Conservation (phyloP, 2,888 invertebrate species). For the Mythimna vitellina region DNA sequence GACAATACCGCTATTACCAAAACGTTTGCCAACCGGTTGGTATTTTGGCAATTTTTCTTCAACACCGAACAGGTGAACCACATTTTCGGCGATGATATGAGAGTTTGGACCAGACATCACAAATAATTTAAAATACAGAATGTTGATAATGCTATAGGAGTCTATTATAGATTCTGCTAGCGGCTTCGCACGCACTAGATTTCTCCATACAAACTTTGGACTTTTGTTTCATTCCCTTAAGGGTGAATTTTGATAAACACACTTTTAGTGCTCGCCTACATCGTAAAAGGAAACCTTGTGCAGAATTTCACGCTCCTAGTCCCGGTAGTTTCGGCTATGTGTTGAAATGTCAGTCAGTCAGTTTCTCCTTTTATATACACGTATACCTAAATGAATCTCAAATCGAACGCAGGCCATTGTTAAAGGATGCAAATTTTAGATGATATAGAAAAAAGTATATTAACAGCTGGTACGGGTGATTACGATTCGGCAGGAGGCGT, state of each 20-base stretch:
- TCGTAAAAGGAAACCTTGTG: too few species aligned
- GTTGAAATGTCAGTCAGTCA: too few species aligned
- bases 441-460: constrained; percentile 6
- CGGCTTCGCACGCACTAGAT: too few species aligned
- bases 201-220: too few species aligned
- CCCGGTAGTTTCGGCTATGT: too few species aligned
- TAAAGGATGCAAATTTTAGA: not conserved
- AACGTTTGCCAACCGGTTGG: constrained; percentile 24
- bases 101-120: not conserved
- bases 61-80: constrained; percentile 28
- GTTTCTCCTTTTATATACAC: too few species aligned
- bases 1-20: constrained; percentile 27
- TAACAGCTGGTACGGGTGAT: constrained; percentile 33
- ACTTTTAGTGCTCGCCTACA: too few species aligned
- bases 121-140: not conserved
- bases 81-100: constrained; percentile 8
- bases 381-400: not conserved
- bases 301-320: too few species aligned
- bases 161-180: too few species aligned
- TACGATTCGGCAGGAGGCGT: constrained; percentile 91
- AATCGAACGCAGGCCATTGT: not conserved
- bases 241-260: too few species aligned
- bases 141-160: not conserved
- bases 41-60: constrained; percentile 30
- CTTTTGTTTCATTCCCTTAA: too few species aligned